A percentile compares a stretch with the other conserved stretches of the same genome.
Evolutionary conservation across 2,888 invertebrate species (phyloP).

Genomic region (Amphipyra berbera): DNA sequence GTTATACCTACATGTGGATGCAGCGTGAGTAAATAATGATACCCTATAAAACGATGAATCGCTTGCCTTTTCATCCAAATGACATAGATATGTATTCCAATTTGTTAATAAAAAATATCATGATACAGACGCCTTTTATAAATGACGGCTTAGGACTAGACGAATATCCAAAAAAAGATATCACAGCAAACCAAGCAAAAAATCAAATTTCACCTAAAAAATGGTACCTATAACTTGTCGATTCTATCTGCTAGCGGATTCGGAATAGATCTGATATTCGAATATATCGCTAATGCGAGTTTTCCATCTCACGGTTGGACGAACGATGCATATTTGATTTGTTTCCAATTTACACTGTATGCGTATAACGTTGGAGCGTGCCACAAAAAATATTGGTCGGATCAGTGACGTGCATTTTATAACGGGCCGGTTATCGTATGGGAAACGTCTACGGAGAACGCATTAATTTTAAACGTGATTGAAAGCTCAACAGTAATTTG

Average conservation of each 20-base stretch:
- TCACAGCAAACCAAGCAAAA: constrained; percentile 60
- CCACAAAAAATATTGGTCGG: constrained; percentile 74
- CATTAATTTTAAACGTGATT: constrained; percentile 60
- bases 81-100: constrained; percentile 13
- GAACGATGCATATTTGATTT: constrained; percentile 88
- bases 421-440: constrained; percentile 23
- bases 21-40: constrained; percentile 48
- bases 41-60: constrained; percentile 36
- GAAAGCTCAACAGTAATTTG: constrained; percentile 55
- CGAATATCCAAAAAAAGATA: constrained; percentile 43
- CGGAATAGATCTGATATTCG: constrained; percentile 74
- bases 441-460: constrained; percentile 42
- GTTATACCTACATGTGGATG: constrained; percentile 20
- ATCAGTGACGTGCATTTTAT: constrained; percentile 64
- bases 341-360: constrained; percentile 84
- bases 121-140: constrained; percentile 32
- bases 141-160: constrained; percentile 31
- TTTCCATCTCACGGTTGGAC: constrained; percentile 85
- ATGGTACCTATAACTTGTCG: constrained; percentile 66
- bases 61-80: constrained; percentile 18
- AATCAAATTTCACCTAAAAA: constrained; percentile 69
- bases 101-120: constrained; percentile 23
- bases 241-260: constrained; percentile 71
- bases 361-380: constrained; percentile 64
- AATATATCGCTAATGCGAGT: constrained; percentile 79